Evolutionary conservation across 2,113 vertebrate genomes (phyloP).

Genomic region (Bos indicus): DNA sequence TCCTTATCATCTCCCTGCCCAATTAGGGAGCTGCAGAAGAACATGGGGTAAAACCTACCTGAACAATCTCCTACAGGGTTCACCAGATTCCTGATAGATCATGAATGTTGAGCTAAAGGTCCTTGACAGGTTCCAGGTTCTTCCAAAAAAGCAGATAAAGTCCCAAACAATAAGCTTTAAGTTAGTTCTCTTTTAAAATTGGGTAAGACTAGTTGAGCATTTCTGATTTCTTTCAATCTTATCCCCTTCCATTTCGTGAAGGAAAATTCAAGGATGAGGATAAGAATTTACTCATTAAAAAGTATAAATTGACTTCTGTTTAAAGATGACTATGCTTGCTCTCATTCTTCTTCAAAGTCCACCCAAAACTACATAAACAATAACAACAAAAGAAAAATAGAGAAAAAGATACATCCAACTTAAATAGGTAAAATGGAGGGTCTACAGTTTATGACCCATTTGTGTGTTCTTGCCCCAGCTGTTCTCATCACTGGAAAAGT

Average conservation of each 20-base stretch:
- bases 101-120: background rate
- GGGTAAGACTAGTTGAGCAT: background rate
- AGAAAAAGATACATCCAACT: background rate
- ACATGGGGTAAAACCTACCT: background rate
- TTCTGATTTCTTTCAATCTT: background rate
- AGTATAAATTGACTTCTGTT: background rate
- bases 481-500: background rate
- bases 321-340: background rate
- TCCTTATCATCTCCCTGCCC: background rate
- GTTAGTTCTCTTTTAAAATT: background rate
- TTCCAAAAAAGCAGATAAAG: background rate
- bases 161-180: background rate
- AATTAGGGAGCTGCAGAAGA: background rate
- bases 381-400: background rate
- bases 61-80: background rate
- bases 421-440: background rate
- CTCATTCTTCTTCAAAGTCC: background rate
- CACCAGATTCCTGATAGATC: background rate
- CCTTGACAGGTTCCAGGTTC: background rate
- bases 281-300: background rate
- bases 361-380: background rate
- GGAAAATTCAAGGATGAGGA: background rate
- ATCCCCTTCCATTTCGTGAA: background rate
- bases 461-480: accelerated
- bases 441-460: background rate